These are phyloP conservation scores for Rallus limicola DNA, from an alignment of 2,113 vertebrate species.

Conservation along the genomic window DNA sequence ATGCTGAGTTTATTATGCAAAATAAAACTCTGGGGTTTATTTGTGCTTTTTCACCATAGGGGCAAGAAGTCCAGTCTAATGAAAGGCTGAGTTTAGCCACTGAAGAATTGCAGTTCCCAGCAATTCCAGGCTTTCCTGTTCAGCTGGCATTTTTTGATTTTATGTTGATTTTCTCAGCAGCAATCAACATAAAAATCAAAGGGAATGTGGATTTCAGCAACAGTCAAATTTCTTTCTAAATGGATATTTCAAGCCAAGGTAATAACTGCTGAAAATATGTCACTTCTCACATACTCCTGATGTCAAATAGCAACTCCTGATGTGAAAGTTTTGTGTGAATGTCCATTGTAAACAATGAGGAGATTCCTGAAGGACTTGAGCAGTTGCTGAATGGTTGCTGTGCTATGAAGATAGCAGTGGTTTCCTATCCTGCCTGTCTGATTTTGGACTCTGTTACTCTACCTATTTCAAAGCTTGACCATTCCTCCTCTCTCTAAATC, in stretches of 20 bases:
- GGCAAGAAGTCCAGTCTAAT: slow-evolving; percentile 83
- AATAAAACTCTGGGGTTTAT: not conserved
- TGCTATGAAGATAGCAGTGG: not conserved
- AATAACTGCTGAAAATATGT: not conserved
- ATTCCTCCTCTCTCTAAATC: not conserved
- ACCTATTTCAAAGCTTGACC: not conserved
- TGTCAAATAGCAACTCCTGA: not conserved
- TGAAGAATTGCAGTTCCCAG: slow-evolving; percentile 82
- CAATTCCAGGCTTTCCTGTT: slow-evolving; percentile 83
- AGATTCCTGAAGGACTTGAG: not conserved
- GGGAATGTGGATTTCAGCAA: slow-evolving; percentile 78
- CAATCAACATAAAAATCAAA: slow-evolving; percentile 77
- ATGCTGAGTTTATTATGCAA: not conserved
- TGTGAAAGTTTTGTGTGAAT: not conserved
- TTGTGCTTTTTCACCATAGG: slow-evolving; percentile 65
- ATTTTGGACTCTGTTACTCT: not conserved
- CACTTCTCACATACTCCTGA: not conserved
- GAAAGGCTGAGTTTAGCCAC: slow-evolving; percentile 77
- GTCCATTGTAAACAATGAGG: not conserved
- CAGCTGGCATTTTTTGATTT: too few species aligned
- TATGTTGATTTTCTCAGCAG: too few species aligned
- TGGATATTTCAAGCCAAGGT: slow-evolving; percentile 87
- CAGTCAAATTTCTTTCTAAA: slow-evolving; percentile 80
- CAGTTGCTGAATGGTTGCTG: not conserved
- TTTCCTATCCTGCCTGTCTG: not conserved